Evolutionary conservation across 2,888 invertebrate species (phyloP).

Genomic region (Phlogophora meticulosa): DNA sequence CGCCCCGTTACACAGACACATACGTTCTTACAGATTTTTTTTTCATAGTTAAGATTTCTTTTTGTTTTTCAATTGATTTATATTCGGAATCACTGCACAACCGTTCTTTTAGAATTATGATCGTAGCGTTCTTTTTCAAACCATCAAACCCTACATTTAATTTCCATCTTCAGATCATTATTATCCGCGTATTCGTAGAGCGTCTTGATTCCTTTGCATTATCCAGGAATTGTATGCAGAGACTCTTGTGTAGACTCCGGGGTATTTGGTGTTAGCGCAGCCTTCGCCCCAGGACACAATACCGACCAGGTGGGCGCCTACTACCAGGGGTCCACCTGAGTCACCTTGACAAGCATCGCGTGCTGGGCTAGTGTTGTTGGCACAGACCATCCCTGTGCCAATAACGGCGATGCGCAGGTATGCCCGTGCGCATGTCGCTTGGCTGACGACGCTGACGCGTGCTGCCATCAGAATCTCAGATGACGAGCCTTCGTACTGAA

Average conservation of each 20-base stretch:
- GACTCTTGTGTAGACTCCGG: constrained; percentile 91
- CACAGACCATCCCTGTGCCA: constrained; percentile 86
- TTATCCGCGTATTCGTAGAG: not conserved
- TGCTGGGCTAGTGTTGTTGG: constrained; percentile 76
- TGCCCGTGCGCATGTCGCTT: constrained; percentile 77
- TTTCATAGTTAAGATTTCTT: no score
- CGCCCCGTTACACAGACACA: no score
- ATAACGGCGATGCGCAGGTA: constrained; percentile 80
- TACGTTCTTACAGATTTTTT: no score
- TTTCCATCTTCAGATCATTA: constrained; percentile 20
- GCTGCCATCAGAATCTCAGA: constrained; percentile 81
- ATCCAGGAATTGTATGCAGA: constrained; percentile 83
- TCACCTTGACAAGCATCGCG: constrained; percentile 90
- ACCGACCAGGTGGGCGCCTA: constrained; percentile 84
- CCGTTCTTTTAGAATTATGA: not conserved
- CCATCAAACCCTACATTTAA: not conserved
- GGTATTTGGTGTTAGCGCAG: constrained; percentile 88
- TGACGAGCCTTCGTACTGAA: constrained; percentile 81
- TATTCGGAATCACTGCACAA: not conserved
- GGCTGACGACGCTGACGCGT: constrained; percentile 81
- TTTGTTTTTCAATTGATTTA: not conserved
- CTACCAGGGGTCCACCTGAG: constrained; percentile 92
- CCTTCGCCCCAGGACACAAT: constrained; percentile 92
- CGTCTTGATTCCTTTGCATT: constrained; percentile 46
- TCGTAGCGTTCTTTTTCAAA: not conserved